Conservation (phyloP, 2,888 invertebrate genomes). For the Eupeodes luniger region DNA sequence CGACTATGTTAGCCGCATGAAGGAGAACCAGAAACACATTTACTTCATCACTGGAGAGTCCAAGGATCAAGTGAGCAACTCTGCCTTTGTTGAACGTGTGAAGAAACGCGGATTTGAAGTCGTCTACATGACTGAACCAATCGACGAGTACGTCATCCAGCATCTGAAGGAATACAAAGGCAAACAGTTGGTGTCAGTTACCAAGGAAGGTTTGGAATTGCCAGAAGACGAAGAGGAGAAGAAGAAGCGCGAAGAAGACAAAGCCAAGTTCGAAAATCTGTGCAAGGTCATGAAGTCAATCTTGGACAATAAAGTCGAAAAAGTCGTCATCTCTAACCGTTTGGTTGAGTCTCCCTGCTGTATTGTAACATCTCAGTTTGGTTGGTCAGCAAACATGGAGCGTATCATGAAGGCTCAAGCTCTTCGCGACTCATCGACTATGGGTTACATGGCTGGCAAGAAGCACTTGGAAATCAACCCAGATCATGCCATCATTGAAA, state of each 20-base stretch:
- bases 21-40: conserved; percentile 98
- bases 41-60: conserved; percentile 99
- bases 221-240: conserved; percentile 99
- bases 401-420: conserved; percentile 99
- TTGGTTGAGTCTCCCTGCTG: conserved; percentile 99
- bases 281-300: conserved; percentile 97
- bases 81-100: conserved; percentile 98
- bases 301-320: conserved; percentile 98
- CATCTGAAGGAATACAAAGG: conserved; percentile 99
- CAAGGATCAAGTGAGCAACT: conserved; percentile 96
- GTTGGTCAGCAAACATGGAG: conserved; percentile 99
- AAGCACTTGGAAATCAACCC: conserved; percentile 99
- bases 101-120: conserved; percentile 99
- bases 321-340: conserved; percentile 98
- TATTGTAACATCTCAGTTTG: conserved; percentile 99
- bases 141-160: conserved; percentile 99
- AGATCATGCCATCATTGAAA: conserved; percentile 96
- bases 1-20: conserved; percentile 99
- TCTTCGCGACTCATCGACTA: conserved; percentile 97
- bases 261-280: conserved; percentile 87
- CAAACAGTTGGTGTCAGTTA: conserved; percentile 97
- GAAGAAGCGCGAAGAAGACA: conserved; percentile 97
- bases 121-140: conserved; percentile 99
- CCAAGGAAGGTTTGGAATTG: conserved; percentile 98
- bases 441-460: conserved; percentile 99